These are phyloP conservation scores for Nasonia longicornis DNA, from an alignment of 1,140 invertebrate species.

Conservation along the genomic window DNA sequence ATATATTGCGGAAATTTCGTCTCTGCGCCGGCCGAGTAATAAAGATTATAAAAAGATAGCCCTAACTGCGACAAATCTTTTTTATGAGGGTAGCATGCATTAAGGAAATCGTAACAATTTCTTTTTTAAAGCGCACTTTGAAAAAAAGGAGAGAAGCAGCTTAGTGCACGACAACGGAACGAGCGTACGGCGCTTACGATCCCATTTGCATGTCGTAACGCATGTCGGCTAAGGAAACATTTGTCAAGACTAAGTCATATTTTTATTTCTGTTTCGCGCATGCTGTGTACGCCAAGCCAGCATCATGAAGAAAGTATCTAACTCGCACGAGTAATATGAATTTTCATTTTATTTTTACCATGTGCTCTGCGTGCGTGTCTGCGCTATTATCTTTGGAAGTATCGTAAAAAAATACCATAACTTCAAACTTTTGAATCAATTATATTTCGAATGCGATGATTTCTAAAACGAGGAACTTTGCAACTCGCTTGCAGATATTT, in stretches of 20 bases:
- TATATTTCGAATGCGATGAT: too few relatives aligned
- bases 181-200: conserved; percentile 11
- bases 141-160: neutral
- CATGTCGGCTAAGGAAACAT: conserved; percentile 20
- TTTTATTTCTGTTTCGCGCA: conserved; percentile 18
- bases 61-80: conserved; percentile 17
- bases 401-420: too few relatives aligned
- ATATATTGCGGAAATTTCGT: conserved; percentile 11
- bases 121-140: neutral
- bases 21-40: neutral
- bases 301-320: neutral
- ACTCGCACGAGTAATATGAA: too few relatives aligned
- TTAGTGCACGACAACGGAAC: neutral
- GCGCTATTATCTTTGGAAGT: too few relatives aligned
- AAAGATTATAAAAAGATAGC: conserved; percentile 13
- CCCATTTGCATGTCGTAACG: conserved; percentile 31
- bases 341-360: conserved; percentile 16
- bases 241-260: conserved; percentile 34
- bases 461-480: too few relatives aligned
- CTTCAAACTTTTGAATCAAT: too few relatives aligned
- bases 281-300: neutral
- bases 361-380: too few relatives aligned
- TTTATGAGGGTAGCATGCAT: conserved; percentile 15
- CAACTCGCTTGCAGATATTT: too few relatives aligned
- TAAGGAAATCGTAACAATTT: conserved; percentile 38